Conservation (phyloP, 1,140 invertebrate species). For the Arion vulgaris region DNA sequence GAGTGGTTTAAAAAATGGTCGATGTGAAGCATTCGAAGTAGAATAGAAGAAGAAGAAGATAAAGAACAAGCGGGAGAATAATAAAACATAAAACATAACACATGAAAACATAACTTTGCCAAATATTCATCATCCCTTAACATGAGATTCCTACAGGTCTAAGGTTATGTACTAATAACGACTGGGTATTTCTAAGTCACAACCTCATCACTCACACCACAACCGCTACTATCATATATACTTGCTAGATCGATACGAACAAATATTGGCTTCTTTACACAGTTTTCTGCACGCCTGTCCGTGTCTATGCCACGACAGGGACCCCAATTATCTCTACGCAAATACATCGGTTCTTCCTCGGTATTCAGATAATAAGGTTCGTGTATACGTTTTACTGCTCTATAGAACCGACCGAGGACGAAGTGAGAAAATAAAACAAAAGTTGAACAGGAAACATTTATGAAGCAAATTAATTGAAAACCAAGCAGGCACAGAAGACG, state of each 20-base stretch:
- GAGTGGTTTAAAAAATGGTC: too few relatives aligned
- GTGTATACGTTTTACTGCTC: not conserved
- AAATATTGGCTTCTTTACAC: slow-evolving; percentile 8
- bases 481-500: not conserved
- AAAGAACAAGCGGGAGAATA: too few relatives aligned
- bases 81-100: too few relatives aligned
- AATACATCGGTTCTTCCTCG: not conserved
- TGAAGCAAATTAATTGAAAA: not conserved
- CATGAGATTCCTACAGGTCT: too few relatives aligned
- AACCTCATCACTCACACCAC: not conserved
- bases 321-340: slow-evolving; percentile 12
- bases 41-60: too few relatives aligned
- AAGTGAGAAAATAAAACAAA: not conserved
- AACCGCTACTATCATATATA: not conserved
- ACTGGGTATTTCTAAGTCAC: not conserved
- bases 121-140: too few relatives aligned
- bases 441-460: not conserved
- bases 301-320: not conserved
- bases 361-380: not conserved
- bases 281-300: not conserved
- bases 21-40: too few relatives aligned
- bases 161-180: not conserved
- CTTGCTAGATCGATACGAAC: not conserved
- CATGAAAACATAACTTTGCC: too few relatives aligned
- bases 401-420: not conserved